Evolutionary conservation across 2,888 invertebrate species (phyloP).

Genomic region (Cabera pusaria): DNA sequence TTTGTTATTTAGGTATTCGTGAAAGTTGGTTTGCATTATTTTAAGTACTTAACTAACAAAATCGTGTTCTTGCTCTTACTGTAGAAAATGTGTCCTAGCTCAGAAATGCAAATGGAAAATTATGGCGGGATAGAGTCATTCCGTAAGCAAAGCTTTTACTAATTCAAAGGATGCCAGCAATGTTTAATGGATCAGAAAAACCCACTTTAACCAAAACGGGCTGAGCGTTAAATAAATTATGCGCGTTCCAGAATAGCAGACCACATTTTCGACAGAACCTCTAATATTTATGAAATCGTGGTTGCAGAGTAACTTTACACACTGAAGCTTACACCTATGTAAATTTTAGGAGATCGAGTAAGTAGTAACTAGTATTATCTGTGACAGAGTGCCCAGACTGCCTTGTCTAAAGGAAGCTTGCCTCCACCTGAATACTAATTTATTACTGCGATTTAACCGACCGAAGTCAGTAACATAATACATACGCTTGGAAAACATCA

Average conservation of each 20-base stretch:
- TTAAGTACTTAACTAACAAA: too few relatives aligned
- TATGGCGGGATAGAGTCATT: background rate
- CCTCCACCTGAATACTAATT: conserved; percentile 67
- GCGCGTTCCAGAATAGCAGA: conserved; percentile 17
- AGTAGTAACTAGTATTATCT: too few relatives aligned
- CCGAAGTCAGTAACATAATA: conserved; percentile 42
- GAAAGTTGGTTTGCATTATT: conserved; percentile 18
- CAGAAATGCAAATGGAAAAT: background rate
- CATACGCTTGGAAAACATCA: conserved; percentile 26
- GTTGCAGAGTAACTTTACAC: conserved; percentile 28
- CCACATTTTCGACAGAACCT: conserved; percentile 37
- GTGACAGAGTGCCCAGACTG: too few relatives aligned
- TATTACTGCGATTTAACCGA: conserved; percentile 50
- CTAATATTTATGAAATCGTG: conserved; percentile 31
- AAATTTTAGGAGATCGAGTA: conserved; percentile 61
- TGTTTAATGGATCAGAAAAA: conserved; percentile 8
- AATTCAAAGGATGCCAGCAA: conserved; percentile 1
- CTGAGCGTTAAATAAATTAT: conserved; percentile 27
- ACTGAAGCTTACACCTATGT: conserved; percentile 45
- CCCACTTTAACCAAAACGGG: conserved; percentile 16
- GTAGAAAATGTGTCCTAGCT: too few relatives aligned
- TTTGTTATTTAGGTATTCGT: too few relatives aligned
- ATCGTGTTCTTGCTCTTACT: conserved; percentile 4
- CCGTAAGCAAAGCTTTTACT: too few relatives aligned
- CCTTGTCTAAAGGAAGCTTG: conserved; percentile 57